These are phyloP conservation scores for Aurelia aurita DNA, from an alignment of 30 jellyfish, hydroid and myxozoan genomes.

Conservation along the genomic window DNA sequence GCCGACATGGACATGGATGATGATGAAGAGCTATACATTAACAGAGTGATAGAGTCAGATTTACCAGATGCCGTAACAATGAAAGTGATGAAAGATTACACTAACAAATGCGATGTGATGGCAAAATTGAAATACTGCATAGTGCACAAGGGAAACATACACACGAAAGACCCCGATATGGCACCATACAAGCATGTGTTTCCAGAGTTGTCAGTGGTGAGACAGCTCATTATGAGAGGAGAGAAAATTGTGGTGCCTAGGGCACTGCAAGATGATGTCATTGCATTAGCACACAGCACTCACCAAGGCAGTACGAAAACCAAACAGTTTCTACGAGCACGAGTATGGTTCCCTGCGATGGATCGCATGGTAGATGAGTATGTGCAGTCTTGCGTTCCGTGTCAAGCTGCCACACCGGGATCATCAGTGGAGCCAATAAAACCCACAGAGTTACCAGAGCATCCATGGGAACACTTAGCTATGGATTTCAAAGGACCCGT, in stretches of 20 bases:
- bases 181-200: slow-evolving; percentile 1
- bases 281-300: neutral
- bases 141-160: slow-evolving; percentile 19
- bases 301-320: slow-evolving; percentile 27
- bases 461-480: slow-evolving; percentile 5
- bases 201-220: slow-evolving; percentile 10
- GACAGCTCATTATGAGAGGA: slow-evolving; percentile 3
- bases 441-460: slow-evolving; percentile 18
- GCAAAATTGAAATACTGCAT: slow-evolving; percentile 31
- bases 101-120: slow-evolving; percentile 17
- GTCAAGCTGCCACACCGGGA: slow-evolving; percentile 14
- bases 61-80: slow-evolving; percentile 11
- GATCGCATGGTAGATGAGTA: slow-evolving; percentile 21
- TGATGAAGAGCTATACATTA: neutral
- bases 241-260: slow-evolving; percentile 5
- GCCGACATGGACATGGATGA: neutral
- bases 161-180: neutral
- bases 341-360: slow-evolving; percentile 18
- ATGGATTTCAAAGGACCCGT: slow-evolving; percentile 18
- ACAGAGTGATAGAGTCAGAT: neutral
- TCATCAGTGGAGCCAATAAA: neutral
- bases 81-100: neutral
- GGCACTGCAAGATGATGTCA: slow-evolving; percentile 7
- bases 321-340: slow-evolving; percentile 1
- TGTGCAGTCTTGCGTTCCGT: slow-evolving; percentile 11